phyloP scores from a whole-genome alignment of 1,140 invertebrate genomes.

The Metopolophium dirhodum region DNA sequence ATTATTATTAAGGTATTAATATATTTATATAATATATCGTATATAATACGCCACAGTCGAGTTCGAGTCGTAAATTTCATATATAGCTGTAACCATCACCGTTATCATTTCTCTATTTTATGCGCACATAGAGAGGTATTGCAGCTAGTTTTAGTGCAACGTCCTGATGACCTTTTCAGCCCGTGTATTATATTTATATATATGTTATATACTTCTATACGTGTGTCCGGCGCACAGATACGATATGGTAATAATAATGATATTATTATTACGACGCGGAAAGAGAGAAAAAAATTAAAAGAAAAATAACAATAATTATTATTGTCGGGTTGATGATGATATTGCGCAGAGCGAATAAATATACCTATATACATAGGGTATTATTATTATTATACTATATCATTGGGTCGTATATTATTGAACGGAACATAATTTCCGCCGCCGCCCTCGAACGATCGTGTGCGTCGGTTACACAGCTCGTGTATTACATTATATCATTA shows the following conservation, averaged over 20 bases:
- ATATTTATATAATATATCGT: too few species aligned
- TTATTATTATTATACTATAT: background rate
- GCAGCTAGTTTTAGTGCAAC: background rate
- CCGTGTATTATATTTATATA: background rate
- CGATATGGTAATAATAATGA: conserved; percentile 18
- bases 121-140: background rate
- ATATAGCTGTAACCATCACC: background rate
- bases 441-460: background rate
- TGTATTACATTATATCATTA: background rate
- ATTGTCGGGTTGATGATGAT: background rate
- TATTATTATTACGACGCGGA: background rate
- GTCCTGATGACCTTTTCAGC: background rate
- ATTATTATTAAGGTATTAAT: too few species aligned
- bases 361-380: background rate
- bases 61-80: background rate
- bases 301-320: conserved; percentile 17
- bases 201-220: background rate
- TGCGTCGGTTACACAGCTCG: background rate
- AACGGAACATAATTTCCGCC: conserved; percentile 35
- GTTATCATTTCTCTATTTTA: background rate
- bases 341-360: background rate
- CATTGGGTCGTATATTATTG: conserved; percentile 12
- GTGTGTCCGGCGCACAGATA: background rate
- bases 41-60: background rate
- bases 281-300: background rate